A percentile compares a stretch with the other conserved stretches of the same genome.
phyloP scores from a whole-genome alignment of 2,888 invertebrate species.

The Epicampocera succincta region DNA sequence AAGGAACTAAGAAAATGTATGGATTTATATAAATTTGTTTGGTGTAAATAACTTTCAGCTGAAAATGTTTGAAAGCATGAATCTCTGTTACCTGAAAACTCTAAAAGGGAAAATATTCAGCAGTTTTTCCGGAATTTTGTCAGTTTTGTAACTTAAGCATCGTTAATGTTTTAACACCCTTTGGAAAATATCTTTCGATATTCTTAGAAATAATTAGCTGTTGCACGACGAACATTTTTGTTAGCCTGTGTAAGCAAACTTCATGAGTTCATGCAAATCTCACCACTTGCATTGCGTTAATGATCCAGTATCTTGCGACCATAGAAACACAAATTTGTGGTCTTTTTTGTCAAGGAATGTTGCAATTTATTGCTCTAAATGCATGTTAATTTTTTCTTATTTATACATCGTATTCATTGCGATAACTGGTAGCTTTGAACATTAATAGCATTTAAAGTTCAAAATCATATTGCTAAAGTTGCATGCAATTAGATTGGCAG shows the following conservation, averaged over 20 bases:
- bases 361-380: slow-evolving; percentile 60
- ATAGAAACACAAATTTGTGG: slow-evolving; percentile 33
- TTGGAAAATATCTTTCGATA: too few relatives aligned
- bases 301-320: slow-evolving; percentile 8
- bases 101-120: too few relatives aligned
- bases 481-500: slow-evolving; percentile 1
- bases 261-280: slow-evolving; percentile 43
- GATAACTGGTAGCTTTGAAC: slow-evolving; percentile 11
- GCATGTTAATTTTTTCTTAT: slow-evolving; percentile 63
- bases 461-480: slow-evolving; percentile 6
- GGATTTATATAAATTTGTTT: too few relatives aligned
- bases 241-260: slow-evolving; percentile 20
- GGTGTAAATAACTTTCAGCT: too few relatives aligned
- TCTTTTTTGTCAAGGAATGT: slow-evolving; percentile 59
- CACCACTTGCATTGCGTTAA: slow-evolving; percentile 38
- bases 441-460: slow-evolving; percentile 6
- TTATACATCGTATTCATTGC: slow-evolving; percentile 38
- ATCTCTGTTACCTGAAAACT: too few relatives aligned
- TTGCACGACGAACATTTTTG: too few relatives aligned
- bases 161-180: too few relatives aligned
- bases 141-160: too few relatives aligned
- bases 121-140: too few relatives aligned
- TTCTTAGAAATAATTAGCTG: too few relatives aligned
- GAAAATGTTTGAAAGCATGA: too few relatives aligned
- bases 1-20: too few relatives aligned